phyloP scores from a whole-genome alignment of 2,797 vertebrate genomes.

The Propithecus perrieri region DNA sequence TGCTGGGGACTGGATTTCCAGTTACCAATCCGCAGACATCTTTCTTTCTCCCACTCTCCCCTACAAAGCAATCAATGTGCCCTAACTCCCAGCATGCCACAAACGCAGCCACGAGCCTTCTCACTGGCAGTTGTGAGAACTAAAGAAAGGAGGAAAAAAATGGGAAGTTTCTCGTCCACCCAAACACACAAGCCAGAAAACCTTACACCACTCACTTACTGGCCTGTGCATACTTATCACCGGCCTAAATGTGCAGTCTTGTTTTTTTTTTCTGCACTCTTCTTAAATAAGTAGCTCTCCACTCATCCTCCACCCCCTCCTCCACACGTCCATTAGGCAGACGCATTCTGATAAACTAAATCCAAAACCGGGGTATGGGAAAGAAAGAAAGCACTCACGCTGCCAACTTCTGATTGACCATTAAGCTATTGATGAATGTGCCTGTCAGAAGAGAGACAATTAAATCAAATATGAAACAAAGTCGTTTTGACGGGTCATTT shows the following conservation, averaged over 20 bases:
- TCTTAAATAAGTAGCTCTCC: conserved; percentile 91
- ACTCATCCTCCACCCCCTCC: conserved; percentile 88
- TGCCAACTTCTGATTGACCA: conserved; percentile 99
- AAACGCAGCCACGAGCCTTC: conserved; percentile 92
- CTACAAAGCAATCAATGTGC: conserved; percentile 95
- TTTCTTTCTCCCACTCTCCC: conserved; percentile 86
- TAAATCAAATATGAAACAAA: conserved; percentile 99
- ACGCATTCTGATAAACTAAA: conserved; percentile 97
- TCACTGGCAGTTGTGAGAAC: conserved; percentile 91
- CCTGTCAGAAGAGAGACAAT: conserved; percentile 99
- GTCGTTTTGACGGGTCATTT: conserved; percentile 97
- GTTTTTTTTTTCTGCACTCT: conserved; percentile 81
- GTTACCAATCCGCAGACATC: conserved; percentile 94
- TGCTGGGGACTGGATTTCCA: conserved; percentile 93
- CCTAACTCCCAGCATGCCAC: conserved; percentile 93
- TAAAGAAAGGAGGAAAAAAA: conserved; percentile 66
- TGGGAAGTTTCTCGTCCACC: conserved; percentile 86
- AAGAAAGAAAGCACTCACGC: conserved; percentile 98
- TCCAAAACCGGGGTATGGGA: conserved; percentile 94
- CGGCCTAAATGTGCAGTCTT: conserved; percentile 84
- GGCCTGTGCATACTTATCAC: conserved; percentile 88
- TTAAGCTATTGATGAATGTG: conserved; percentile 99
- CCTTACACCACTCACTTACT: conserved; percentile 85
- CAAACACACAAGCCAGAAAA: conserved; percentile 82
- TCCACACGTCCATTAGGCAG: conserved; percentile 94